These are phyloP conservation scores for Camponotus floridanus DNA, from an alignment of 1,140 invertebrate species.

Conservation along the genomic window DNA sequence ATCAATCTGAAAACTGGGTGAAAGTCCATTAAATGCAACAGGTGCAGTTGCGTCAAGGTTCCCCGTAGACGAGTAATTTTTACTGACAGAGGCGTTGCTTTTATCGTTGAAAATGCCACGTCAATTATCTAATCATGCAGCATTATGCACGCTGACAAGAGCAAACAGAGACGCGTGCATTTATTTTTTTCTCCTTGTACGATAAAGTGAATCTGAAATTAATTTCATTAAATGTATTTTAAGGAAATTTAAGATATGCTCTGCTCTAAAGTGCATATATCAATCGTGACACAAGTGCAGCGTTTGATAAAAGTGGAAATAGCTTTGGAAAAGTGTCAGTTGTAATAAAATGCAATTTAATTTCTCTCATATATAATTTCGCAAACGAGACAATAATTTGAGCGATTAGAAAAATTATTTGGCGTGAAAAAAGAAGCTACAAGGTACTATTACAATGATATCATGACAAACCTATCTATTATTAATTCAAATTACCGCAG, in stretches of 20 bases:
- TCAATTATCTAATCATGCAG: constrained; percentile 22
- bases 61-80: constrained; percentile 32
- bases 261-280: not conserved
- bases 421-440: not conserved
- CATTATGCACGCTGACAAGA: not conserved
- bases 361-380: not conserved
- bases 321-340: not conserved
- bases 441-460: not conserved
- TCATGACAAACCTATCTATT: not conserved
- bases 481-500: not conserved
- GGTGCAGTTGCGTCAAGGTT: constrained; percentile 49
- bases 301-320: not conserved
- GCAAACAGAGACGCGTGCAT: not conserved
- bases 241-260: not conserved
- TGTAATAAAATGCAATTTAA: too few species aligned
- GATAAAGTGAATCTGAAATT: not conserved
- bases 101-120: constrained; percentile 9
- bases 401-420: constrained; percentile 8
- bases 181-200: not conserved
- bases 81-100: constrained; percentile 21
- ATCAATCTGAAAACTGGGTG: constrained; percentile 52
- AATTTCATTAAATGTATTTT: not conserved
- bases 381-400: not conserved
- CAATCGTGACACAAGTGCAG: not conserved
- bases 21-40: constrained; percentile 63